Base-by-base conservation (phyloP, 2,113 vertebrate species). In the Xenopus laevis region DNA sequence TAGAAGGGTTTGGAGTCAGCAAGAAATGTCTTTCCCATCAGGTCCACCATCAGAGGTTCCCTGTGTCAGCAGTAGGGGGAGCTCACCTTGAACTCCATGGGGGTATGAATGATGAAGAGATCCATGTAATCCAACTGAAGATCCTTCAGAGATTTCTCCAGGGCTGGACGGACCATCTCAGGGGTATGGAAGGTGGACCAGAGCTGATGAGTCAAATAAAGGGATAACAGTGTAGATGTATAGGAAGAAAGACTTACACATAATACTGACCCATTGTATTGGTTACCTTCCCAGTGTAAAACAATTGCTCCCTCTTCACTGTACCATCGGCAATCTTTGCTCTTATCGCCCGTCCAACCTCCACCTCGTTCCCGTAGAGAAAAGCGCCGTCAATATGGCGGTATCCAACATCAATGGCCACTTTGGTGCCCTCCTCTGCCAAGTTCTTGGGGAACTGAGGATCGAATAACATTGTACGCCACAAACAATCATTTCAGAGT, bases 111-210 rank as follows among this genome's bases (percentile, higher is more conserved):
- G 10, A 93, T 78, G 70, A 86, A 93, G 30, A 95, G 89, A 75
- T 94, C 91, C 20, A 95, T 79, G 79, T 93, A 94, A 79, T 90
- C 90, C 52, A 93, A 65, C 3, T 92, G 84, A 12, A 94, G 71
- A 8, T 83, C 18, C 78, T 86, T 80, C 27, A 94, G 80, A 0
- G 91, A 90, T 53, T 62, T 86, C 81, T 95, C 90, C 79, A 92
- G 77, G 3, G 66, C 47, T 0, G 85, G 79, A 66, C 83, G 88
- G 70, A 93, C 90, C 78, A 91, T 21, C 58, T 90, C 79, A 3
- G 90, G 91, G 46, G 84, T 55, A 0, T 89, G 88, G 78, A 85
- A 93, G 3, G 88, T 92, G 50, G 79, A 84, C 91, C 91, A 93
- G 9, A 94, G 84, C 93, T 93, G 72, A 2, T 50, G 47, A 10